phyloP scores from a whole-genome alignment of 2,797 vertebrate genomes.

The Sylvilagus floridanus region DNA sequence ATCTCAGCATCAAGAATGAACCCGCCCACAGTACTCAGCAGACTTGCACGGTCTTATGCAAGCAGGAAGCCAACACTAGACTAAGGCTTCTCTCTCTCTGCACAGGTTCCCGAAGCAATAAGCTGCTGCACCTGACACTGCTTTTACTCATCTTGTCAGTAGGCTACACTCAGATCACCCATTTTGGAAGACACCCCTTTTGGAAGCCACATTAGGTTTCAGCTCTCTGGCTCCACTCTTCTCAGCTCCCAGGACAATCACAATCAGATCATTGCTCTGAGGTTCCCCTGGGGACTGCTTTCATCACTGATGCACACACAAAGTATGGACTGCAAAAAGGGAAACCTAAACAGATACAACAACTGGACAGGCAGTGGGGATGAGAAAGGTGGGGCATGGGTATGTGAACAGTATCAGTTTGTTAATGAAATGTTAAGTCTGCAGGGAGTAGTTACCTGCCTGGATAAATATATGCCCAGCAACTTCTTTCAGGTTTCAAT shows the following conservation, averaged over 20 bases:
- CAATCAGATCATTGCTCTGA: neutral
- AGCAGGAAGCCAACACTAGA: neutral
- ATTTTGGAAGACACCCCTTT: neutral
- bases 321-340: slow-evolving; percentile 1
- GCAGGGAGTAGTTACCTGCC: neutral
- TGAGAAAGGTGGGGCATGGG: neutral
- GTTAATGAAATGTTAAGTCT: neutral
- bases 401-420: neutral
- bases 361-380: neutral
- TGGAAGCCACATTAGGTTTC: neutral
- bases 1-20: slow-evolving; percentile 31
- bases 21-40: neutral
- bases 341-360: slow-evolving; percentile 10
- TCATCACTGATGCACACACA: neutral
- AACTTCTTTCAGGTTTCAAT: neutral
- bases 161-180: neutral
- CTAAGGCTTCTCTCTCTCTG: neutral
- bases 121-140: neutral
- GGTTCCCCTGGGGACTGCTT: neutral
- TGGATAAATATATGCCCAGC: neutral
- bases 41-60: neutral
- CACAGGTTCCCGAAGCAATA: neutral
- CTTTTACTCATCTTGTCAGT: neutral
- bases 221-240: neutral
- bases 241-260: slow-evolving; percentile 24